Base-by-base conservation (phyloP, 2,888 invertebrate genomes). In the Esperia sulphurella region DNA sequence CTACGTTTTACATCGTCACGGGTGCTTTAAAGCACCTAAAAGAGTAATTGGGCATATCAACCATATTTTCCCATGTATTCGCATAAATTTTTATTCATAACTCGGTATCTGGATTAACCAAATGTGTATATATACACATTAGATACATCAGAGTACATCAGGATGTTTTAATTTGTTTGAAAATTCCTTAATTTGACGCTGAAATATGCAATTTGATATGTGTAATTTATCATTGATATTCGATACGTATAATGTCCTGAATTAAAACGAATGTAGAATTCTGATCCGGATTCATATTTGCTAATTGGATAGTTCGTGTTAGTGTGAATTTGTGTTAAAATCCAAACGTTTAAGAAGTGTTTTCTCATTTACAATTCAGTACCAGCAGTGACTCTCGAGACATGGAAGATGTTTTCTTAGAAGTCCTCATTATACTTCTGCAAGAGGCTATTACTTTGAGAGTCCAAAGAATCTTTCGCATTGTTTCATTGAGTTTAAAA, bases 41-140 rank as follows among this genome's bases (percentile, higher is more conserved):
- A 66, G 70, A 69, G 71, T 74, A 76, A 75, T 72, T 71, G 71
- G 60, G 65, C 68, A 68, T 71, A 73, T 73, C 69, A 72, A 65
- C 64, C 57, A 68, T 60, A 70, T 74, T 75, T 72, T 56, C 54
- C 57, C 57, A 54, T 53, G 57, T 63, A 70, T 78, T 79, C 72
- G 62, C 69, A 73, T 76, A 72, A 71, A 68, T 71, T 79, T 74
- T 72, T 67, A 70, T 65, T 63, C 59, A 55, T 53, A 66, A 67
- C 64, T 57, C 60, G 57, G 50, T 60, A 57, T 61, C 63, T 57
- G 45, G 56, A 50, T 54, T 58, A 58, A 21, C 3, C 21, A 21
- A 21, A 21, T 21, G 21, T 3, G 21, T 21, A n/a, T n/a, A n/a
- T n/a, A n/a, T n/a, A n/a, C n/a, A n/a, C n/a, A n/a, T n/a, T n/a